Evolutionary conservation across 2,888 invertebrate species (phyloP).

Genomic region (Polydrusus tereticollis): DNA sequence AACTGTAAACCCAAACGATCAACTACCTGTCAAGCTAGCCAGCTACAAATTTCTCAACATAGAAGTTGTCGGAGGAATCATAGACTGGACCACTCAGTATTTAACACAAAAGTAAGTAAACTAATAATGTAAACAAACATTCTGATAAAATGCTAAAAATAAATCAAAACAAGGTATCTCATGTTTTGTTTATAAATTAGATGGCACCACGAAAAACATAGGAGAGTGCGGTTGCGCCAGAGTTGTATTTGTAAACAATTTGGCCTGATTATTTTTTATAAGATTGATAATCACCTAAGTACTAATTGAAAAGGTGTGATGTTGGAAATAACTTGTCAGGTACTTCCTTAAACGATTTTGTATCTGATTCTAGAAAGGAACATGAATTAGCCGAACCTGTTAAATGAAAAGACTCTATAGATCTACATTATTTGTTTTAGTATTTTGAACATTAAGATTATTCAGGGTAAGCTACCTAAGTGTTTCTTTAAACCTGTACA

Average conservation of each 20-base stretch:
- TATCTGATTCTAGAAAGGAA: too few relatives aligned
- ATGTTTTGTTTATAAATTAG: constrained; percentile 19
- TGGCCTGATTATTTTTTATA: constrained; percentile 16
- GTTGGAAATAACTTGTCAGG: too few relatives aligned
- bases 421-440: too few relatives aligned
- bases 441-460: too few relatives aligned
- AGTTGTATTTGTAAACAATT: constrained; percentile 36
- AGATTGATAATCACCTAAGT: too few relatives aligned
- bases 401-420: too few relatives aligned
- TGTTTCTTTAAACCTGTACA: too few relatives aligned
- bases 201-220: constrained; percentile 16
- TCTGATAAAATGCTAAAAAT: constrained; percentile 1
- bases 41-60: constrained; percentile 77
- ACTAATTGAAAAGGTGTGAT: neutral
- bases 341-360: too few relatives aligned
- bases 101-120: constrained; percentile 81
- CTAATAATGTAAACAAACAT: constrained; percentile 8
- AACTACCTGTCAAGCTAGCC: constrained; percentile 80
- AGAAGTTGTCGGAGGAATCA: constrained; percentile 81
- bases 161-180: constrained; percentile 20
- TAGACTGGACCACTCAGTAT: constrained; percentile 83
- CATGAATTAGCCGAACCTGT: too few relatives aligned
- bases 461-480: too few relatives aligned
- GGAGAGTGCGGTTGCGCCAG: constrained; percentile 28
- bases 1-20: constrained; percentile 78